Evolutionary conservation across 2,888 invertebrate genomes (phyloP).

Genomic region (Coremacera marginata): DNA sequence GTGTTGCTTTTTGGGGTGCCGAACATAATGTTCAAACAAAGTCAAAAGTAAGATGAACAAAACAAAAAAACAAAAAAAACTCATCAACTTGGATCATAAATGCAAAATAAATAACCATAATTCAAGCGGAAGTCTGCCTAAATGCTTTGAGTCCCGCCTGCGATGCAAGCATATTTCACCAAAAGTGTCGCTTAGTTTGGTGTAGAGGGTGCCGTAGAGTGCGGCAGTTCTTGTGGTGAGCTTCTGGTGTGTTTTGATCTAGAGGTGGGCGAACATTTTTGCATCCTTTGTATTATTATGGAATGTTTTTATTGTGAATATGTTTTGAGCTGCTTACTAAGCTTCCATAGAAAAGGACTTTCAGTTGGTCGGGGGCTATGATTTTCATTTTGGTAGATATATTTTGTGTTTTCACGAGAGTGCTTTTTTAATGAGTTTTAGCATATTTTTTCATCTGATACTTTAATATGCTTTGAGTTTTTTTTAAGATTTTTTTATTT

Average conservation of each 20-base stretch:
- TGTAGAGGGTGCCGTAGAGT: not conserved
- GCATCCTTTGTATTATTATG: not conserved
- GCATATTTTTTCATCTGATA: constrained; percentile 6
- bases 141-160: not conserved
- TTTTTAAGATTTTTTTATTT: not conserved
- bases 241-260: not conserved
- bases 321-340: constrained; percentile 12
- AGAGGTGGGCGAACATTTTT: not conserved
- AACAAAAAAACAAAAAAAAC: not conserved
- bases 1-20: not conserved
- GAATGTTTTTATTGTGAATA: not conserved
- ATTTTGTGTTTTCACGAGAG: not conserved
- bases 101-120: constrained; percentile 37
- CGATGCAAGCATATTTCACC: not conserved
- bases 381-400: not conserved
- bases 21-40: not conserved
- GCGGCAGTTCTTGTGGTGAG: not conserved
- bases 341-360: not conserved
- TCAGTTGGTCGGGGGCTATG: not conserved
- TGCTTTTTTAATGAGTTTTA: constrained; percentile 16
- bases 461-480: not conserved
- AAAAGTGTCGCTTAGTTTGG: not conserved
- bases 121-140: constrained; percentile 17
- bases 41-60: not conserved
- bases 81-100: constrained; percentile 31